Base-by-base conservation (phyloP, 2,113 vertebrate genomes). In the Perccottus glenii region DNA sequence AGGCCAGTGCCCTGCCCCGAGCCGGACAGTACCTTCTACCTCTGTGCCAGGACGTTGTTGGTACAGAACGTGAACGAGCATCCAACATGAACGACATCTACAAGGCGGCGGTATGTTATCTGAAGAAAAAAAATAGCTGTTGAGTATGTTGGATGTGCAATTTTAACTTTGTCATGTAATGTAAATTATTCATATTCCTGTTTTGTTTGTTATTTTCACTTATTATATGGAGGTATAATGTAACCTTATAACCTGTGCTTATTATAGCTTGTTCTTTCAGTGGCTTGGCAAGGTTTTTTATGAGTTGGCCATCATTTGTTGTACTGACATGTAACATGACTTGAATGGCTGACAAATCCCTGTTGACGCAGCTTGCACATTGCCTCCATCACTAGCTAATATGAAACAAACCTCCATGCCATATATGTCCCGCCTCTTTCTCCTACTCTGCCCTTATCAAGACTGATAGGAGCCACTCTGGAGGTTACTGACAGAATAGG, bases 51-150 rank as follows among this genome's bases (percentile, higher is more conserved):
- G 73, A 89, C 83, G 47, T 65, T 59, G 36, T 60, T 76, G 63
- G 69, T 71, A 86, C 85, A 75, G 81, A 27, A 84, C 73, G 85
- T 80, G 81, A 69, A 78, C 79, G 16, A 86, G 73, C 77, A 64
- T 67, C 75, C 84, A 81, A 72, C 81, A 92, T 92, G 90, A 92
- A 92, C 83, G 90, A 92, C 84, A 92, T 92, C 88, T 92, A 92
- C 86, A 92, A 92, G 80, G 90, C 90, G 80, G 90, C 89, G 90
- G 90, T 92, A 92, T 11, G 88, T 84, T 56, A 64, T 59, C 66
- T 49, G 60, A 36, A 56, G 40, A 65, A 55, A 9, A 53, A 35
- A 36, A 27, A 27, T 27, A 27, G 1, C 7, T 53, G 3, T 14
- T n/a, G 33, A 5, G 1, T 38, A 14, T 9, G 52, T 36, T 55